These are phyloP conservation scores for Agrochola lychnidis DNA, from an alignment of 2,888 invertebrate genomes.

Conservation along the genomic window DNA sequence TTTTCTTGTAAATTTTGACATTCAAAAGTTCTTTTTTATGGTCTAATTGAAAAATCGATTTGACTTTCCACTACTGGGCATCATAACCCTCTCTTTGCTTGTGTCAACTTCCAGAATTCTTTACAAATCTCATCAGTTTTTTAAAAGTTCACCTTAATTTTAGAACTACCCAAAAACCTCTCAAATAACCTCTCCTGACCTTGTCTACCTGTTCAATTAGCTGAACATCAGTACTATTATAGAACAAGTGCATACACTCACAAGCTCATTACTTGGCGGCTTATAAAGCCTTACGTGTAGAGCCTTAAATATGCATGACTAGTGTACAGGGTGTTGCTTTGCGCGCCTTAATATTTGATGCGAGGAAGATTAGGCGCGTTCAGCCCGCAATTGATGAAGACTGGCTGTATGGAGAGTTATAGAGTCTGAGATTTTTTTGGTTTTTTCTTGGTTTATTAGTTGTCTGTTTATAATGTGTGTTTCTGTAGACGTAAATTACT, in stretches of 20 bases:
- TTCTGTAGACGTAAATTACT: background rate
- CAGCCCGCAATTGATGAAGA: constrained; percentile 26
- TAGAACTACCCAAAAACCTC: constrained; percentile 30
- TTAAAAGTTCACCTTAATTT: background rate
- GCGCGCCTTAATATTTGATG: constrained; percentile 46
- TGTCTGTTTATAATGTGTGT: background rate
- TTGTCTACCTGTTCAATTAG: constrained; percentile 49
- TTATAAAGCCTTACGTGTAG: constrained; percentile 82
- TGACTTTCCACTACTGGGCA: background rate
- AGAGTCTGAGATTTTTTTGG: constrained; percentile 7
- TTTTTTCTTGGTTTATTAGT: background rate
- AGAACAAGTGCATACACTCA: constrained; percentile 58
- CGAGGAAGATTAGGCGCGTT: constrained; percentile 24
- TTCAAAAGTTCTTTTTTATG: background rate
- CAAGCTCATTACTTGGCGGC: constrained; percentile 79
- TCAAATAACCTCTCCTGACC: constrained; percentile 46
- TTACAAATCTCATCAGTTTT: background rate
- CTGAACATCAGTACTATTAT: constrained; percentile 37
- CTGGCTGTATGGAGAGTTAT: constrained; percentile 8
- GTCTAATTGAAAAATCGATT: background rate
- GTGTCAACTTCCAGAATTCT: background rate
- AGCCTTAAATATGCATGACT: constrained; percentile 81
- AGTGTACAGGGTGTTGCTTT: constrained; percentile 69
- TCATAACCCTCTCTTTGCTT: background rate
- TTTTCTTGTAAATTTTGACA: background rate